Base-by-base conservation (phyloP, 2,113 vertebrate species). In the Gallinago undulata region DNA sequence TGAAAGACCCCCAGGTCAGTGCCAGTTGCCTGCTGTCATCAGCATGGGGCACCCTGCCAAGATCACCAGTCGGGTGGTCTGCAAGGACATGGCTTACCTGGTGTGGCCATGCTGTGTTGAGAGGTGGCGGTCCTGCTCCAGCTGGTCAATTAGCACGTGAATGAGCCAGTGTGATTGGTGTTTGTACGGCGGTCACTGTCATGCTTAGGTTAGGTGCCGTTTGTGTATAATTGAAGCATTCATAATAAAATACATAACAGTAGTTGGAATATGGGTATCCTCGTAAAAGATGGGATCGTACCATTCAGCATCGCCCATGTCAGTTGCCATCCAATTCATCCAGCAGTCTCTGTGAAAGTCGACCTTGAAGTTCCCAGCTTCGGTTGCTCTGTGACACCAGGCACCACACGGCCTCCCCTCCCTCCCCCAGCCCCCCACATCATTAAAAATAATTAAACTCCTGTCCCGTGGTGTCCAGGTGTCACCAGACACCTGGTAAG, bases 361-460 rank as follows among this genome's bases (percentile, higher is more conserved):
- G 3, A 39, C 80, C 63, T 73, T 60, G 31, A 89, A 90, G 41
- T 74, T 92, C 68, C 37, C 59, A 55, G 67, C 41, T 83, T 63
- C n/a, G 6, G 13, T 7, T 67, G 39, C 41, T 73, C 31, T 62
- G 45, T 50, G 72, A 86, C 80, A 84, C 47, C 51, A 89, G 76
- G 48, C 75, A 90, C 63, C 31, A 55, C 25, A 93, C 6, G 0
- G 51, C 64, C 84, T 93, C n/a, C 48, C 63, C 64, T 87, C 43
- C 45, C 67, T 86, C 64, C 60, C 70, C 84, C 76, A 90, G 22
- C 47, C 64, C 39, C 43, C 43, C 57, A 87, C 84, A 45, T 79
- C 86, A 83, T 96, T 96, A 96, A 97, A 92, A 67, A 79, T 91
- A 92, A 96, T 96, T 95, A 94, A 96, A 85, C 63, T 90, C 70